Conservation (phyloP, 2,113 vertebrate genomes). For the Tylochromis polylepis region DNA sequence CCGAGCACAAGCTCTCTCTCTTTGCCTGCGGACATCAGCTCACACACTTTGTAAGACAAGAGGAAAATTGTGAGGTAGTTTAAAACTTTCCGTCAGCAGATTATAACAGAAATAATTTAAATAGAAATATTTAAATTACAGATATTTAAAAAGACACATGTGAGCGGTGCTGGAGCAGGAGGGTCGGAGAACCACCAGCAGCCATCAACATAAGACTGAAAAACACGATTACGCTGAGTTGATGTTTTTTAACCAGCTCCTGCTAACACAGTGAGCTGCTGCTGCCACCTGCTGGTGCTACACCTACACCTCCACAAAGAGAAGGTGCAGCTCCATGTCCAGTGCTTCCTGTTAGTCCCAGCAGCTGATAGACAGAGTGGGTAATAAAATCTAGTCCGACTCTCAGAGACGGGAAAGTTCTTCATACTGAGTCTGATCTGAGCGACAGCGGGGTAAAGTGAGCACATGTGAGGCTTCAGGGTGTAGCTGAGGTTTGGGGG, state of each 20-base stretch:
- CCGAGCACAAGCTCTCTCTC: background rate
- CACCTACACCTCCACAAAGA: background rate
- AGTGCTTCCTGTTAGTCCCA: background rate
- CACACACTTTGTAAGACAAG: background rate
- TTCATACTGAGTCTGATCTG: background rate
- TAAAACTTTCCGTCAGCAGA: background rate
- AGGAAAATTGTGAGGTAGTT: background rate
- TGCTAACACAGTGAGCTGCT: background rate
- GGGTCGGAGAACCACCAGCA: background rate
- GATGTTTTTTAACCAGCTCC: background rate
- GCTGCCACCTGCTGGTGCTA: background rate
- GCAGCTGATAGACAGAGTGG: background rate
- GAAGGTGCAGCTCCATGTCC: background rate
- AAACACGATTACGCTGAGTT: background rate
- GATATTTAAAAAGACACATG: background rate
- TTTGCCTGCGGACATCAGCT: background rate
- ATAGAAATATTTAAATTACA: too few species aligned
- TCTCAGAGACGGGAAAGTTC: background rate
- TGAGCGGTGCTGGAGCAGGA: background rate
- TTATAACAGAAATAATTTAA: too few species aligned
- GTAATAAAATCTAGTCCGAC: background rate
- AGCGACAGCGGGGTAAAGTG: too few species aligned
- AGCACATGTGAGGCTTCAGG: too few species aligned
- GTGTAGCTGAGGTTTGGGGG: background rate
- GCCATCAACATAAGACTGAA: background rate